A percentile compares a stretch with the other conserved stretches of the same genome.
These are phyloP conservation scores for Daubentonia madagascariensis DNA, from an alignment of 2,113 vertebrate species.

Conservation along the genomic window DNA sequence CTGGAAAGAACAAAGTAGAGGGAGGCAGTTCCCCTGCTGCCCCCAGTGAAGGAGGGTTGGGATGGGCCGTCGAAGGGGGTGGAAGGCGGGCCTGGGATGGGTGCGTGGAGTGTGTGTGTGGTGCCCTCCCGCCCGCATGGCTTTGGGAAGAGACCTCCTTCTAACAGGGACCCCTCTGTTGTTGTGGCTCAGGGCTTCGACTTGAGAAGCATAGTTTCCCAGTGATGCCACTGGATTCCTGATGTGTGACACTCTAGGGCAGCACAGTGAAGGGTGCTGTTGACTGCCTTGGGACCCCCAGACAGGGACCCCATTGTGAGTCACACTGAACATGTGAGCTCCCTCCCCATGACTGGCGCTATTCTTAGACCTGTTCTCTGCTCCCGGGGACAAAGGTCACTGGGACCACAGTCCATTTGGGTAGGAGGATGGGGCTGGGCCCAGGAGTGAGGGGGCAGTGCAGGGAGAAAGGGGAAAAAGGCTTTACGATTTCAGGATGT, in stretches of 20 bases:
- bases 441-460: not conserved
- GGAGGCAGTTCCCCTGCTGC: conserved; percentile 34
- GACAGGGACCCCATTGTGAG: conserved; percentile 84
- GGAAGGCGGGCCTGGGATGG: not conserved
- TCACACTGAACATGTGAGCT: conserved; percentile 65
- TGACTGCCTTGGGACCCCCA: conserved; percentile 67
- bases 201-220: conserved; percentile 82
- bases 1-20: not conserved
- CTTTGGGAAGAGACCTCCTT: conserved; percentile 43
- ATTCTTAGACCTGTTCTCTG: conserved; percentile 79
- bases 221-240: conserved; percentile 85
- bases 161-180: conserved; percentile 64
- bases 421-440: conserved; percentile 21
- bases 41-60: not conserved
- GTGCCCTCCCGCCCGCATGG: not conserved
- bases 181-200: not conserved
- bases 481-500: not conserved
- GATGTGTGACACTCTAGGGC: conserved; percentile 77
- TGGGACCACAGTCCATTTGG: not conserved
- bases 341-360: conserved; percentile 73
- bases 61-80: not conserved
- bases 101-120: not conserved
- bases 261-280: conserved; percentile 76
- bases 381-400: conserved; percentile 67
- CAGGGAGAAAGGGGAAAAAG: not conserved